phyloP scores from a whole-genome alignment of 2,797 vertebrate species.

The Squalus acanthias region DNA sequence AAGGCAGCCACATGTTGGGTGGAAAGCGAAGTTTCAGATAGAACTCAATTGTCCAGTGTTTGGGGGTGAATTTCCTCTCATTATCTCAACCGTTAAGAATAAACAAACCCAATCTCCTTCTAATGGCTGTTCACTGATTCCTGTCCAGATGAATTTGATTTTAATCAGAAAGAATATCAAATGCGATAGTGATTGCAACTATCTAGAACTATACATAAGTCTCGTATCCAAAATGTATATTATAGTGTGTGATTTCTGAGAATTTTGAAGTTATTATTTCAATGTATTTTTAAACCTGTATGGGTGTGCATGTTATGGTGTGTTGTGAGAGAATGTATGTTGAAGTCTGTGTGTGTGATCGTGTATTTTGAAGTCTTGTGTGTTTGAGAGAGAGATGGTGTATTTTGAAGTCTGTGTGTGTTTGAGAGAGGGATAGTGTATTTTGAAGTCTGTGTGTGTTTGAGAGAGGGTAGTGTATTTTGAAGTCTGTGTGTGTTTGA shows the following conservation, averaged over 20 bases:
- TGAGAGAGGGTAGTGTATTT: neutral
- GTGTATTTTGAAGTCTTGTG: neutral
- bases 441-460: neutral
- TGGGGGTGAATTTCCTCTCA: neutral
- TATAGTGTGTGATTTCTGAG: neutral
- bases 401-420: neutral
- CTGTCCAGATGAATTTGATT: neutral
- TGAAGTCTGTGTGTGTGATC: neutral
- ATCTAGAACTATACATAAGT: neutral
- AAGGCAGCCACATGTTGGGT: neutral
- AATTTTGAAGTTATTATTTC: neutral
- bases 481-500: no score
- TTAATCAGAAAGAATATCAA: neutral
- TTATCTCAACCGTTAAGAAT: neutral
- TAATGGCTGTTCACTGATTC: neutral
- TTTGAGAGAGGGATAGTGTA: neutral
- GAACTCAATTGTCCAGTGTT: neutral
- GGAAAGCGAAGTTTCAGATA: neutral
- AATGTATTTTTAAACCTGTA: neutral
- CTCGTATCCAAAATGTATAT: neutral
- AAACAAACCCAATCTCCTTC: neutral
- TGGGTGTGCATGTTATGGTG: neutral
- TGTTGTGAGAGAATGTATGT: neutral
- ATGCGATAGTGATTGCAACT: neutral
- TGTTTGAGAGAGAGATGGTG: neutral